These are phyloP conservation scores for Erythrocercus mccallii DNA, from an alignment of 2,113 vertebrate genomes.

Conservation along the genomic window DNA sequence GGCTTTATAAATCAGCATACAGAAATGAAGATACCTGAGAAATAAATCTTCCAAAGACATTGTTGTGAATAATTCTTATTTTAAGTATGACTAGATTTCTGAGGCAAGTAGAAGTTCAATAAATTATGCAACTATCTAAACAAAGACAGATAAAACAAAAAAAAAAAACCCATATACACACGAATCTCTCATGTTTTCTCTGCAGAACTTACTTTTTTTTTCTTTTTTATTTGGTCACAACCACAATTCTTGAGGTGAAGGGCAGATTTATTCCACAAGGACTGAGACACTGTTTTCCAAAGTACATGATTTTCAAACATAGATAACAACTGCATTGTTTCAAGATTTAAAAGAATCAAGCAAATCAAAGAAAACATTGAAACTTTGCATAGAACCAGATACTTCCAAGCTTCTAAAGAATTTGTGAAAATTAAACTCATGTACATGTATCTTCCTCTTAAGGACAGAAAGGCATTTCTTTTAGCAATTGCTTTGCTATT, in stretches of 20 bases:
- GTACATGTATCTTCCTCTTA: neutral
- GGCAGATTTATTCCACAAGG: neutral
- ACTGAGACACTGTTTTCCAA: neutral
- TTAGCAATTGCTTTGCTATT: neutral
- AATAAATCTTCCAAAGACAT: neutral
- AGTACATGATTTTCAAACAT: neutral
- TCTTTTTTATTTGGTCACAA: neutral
- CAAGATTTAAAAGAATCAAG: neutral
- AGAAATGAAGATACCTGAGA: neutral
- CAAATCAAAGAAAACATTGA: neutral
- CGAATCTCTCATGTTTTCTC: neutral
- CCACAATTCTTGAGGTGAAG: neutral
- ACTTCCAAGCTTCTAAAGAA: neutral
- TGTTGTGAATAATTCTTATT: neutral
- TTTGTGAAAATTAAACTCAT: neutral
- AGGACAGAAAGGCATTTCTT: neutral
- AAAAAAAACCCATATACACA: neutral
- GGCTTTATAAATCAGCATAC: neutral
- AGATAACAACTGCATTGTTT: neutral
- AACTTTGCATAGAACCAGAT: neutral
- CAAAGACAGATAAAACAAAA: neutral
- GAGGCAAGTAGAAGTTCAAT: neutral
- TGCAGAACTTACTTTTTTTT: neutral
- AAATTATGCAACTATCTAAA: neutral
- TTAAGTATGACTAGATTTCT: neutral